A percentile compares a stretch with the other conserved stretches of the same genome.
Conservation (phyloP, 2,113 vertebrate species). For the Halcyon senegalensis region DNA sequence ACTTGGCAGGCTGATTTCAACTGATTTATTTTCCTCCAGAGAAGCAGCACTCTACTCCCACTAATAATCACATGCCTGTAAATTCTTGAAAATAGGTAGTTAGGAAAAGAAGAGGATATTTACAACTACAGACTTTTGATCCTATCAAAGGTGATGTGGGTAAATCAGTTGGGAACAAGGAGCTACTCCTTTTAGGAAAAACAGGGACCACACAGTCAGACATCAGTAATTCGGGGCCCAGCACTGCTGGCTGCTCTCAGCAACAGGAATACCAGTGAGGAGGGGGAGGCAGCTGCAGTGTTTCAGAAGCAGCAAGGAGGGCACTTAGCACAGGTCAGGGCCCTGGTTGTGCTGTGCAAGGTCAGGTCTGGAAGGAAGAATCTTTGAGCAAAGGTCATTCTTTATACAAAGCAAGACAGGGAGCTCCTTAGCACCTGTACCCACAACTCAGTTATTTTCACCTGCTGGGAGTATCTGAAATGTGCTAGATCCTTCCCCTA, state of each 20-base stretch:
- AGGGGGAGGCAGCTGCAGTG: neutral
- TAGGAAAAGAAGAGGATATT: neutral
- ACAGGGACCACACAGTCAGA: rapidly evolving
- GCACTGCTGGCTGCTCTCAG: neutral
- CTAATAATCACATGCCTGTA: neutral
- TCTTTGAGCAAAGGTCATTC: neutral
- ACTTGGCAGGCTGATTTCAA: neutral
- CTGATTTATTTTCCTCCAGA: neutral
- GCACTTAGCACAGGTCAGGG: neutral
- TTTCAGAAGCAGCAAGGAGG: neutral
- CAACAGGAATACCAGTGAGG: too few relatives aligned
- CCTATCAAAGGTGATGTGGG: neutral
- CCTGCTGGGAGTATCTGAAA: neutral
- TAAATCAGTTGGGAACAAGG: neutral
- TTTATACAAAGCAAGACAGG: neutral
- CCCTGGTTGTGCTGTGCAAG: neutral
- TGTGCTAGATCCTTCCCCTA: neutral
- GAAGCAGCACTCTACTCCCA: neutral
- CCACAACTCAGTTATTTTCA: neutral
- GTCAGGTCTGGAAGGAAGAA: neutral
- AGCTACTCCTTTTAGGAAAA: neutral
- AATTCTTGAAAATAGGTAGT: neutral
- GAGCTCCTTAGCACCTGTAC: neutral
- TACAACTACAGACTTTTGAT: neutral
- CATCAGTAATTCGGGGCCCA: neutral